Percentiles rank a stretch among this genome's conserved stretches.
Conservation (phyloP, 2,113 vertebrate genomes). For the Pyrgilauda ruficollis region DNA sequence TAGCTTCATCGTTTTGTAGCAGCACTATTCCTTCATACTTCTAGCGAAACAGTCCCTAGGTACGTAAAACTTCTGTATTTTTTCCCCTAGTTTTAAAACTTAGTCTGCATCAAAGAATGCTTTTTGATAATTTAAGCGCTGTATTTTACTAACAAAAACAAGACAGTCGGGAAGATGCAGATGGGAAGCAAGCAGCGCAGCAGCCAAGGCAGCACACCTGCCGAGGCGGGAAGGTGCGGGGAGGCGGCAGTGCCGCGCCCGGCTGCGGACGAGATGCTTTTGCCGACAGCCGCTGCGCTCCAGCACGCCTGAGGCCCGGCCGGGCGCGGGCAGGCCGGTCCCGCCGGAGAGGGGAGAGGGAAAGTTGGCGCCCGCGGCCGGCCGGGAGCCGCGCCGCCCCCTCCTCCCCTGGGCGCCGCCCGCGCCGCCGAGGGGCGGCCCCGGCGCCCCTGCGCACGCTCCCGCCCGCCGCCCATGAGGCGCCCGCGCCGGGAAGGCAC, state of each 20-base stretch:
- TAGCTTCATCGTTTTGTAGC: background rate
- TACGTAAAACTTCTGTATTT: background rate
- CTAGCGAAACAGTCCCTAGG: background rate
- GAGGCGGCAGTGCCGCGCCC: background rate
- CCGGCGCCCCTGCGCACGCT: background rate
- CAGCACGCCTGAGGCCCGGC: background rate
- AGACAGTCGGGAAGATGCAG: background rate
- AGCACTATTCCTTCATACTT: background rate
- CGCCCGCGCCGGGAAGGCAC: too few species aligned
- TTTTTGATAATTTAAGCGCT: background rate
- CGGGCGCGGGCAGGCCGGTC: background rate
- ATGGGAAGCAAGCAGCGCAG: background rate
- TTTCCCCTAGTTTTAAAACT: background rate
- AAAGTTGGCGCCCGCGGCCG: background rate
- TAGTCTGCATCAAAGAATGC: background rate
- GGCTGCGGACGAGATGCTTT: background rate
- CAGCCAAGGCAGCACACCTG: background rate
- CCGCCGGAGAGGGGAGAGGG: background rate
- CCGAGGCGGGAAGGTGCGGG: background rate
- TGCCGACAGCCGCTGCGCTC: background rate
- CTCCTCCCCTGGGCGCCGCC: constrained; percentile 5
- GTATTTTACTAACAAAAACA: background rate
- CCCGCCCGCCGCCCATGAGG: background rate
- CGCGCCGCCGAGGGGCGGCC: background rate
- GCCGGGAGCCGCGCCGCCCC: background rate